These are phyloP conservation scores for Zophobas atratus DNA, from an alignment of 1,140 invertebrate genomes.

Conservation along the genomic window DNA sequence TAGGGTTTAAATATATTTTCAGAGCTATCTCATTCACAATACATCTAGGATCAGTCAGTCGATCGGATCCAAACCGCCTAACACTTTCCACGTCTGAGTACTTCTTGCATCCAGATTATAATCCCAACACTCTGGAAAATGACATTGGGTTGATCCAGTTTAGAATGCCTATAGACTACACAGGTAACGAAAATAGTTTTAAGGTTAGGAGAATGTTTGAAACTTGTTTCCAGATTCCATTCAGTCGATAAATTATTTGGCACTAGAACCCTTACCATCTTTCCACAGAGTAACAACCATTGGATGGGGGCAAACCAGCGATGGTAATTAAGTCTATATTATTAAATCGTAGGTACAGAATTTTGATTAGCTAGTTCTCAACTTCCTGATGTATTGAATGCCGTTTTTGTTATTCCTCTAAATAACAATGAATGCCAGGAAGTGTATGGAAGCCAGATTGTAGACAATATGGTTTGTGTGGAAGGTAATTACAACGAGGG, in stretches of 20 bases:
- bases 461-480: conserved; percentile 25
- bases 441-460: conserved; percentile 8
- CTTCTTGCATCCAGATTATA: conserved; percentile 15
- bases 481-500: conserved; percentile 30
- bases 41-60: conserved; percentile 5
- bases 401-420: conserved; percentile 6
- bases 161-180: conserved; percentile 9
- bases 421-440: neutral
- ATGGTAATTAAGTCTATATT: neutral
- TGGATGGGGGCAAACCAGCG: conserved; percentile 16
- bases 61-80: neutral
- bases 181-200: conserved; percentile 9
- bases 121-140: conserved; percentile 11
- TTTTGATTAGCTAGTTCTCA: neutral
- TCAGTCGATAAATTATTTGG: conserved; percentile 28
- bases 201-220: neutral
- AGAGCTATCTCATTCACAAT: conserved; percentile 14
- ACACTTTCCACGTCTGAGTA: conserved; percentile 15
- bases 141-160: conserved; percentile 22
- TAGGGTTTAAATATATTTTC: neutral
- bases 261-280: neutral
- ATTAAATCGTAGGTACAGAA: neutral
- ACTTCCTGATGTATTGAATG: conserved; percentile 3
- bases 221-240: conserved; percentile 13
- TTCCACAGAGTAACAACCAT: conserved; percentile 11